These are phyloP conservation scores for Melinaea menophilus DNA, from an alignment of 2,888 invertebrate genomes.

Conservation along the genomic window DNA sequence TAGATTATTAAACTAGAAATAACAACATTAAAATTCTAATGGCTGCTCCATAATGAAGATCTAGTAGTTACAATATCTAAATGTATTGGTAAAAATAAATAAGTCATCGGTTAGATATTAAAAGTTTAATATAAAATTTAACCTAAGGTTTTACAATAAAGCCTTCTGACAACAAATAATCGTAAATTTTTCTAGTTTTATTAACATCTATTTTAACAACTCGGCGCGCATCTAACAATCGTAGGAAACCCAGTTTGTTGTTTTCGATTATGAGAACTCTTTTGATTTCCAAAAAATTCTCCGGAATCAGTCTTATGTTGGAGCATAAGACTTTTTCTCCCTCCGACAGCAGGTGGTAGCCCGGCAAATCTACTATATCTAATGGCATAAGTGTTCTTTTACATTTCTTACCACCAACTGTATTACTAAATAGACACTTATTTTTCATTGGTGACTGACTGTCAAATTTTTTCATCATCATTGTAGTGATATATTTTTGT, in stretches of 20 bases:
- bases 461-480: conserved; percentile 62
- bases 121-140: conserved; percentile 21
- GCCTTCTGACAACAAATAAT: conserved; percentile 85
- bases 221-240: conserved; percentile 88
- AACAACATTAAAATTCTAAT: too few species aligned
- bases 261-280: conserved; percentile 85
- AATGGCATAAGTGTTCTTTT: conserved; percentile 68
- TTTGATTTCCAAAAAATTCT: conserved; percentile 88
- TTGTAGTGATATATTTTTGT: conserved; percentile 51
- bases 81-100: too few species aligned
- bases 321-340: conserved; percentile 89
- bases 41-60: too few species aligned
- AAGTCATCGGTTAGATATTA: conserved; percentile 20
- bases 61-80: too few species aligned
- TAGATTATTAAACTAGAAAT: too few species aligned
- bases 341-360: conserved; percentile 84
- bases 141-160: conserved; percentile 80
- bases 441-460: conserved; percentile 54
- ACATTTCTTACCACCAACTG: conserved; percentile 42
- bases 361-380: conserved; percentile 85
- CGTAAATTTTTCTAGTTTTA: conserved; percentile 92
- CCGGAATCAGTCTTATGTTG: conserved; percentile 84
- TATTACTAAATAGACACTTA: conserved; percentile 25
- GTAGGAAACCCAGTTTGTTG: conserved; percentile 84
- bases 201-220: conserved; percentile 96